phyloP scores from a whole-genome alignment of 35 echinoderm and acorn worm genomes.

The Lytechinus variegatus region DNA sequence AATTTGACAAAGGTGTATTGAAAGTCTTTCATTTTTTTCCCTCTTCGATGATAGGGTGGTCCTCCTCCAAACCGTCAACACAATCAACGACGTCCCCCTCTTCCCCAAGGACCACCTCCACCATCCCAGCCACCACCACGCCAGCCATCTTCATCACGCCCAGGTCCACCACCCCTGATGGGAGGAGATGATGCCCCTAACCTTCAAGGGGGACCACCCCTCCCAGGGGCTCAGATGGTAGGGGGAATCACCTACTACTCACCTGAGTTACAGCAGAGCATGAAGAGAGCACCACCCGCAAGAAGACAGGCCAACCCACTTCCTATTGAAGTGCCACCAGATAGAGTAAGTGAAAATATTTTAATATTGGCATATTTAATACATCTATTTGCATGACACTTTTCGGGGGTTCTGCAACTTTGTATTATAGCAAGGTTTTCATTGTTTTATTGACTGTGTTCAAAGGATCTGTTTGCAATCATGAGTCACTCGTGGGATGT shows the following conservation, averaged over 20 bases:
- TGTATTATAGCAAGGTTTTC: too few species aligned
- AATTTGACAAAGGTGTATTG: too few species aligned
- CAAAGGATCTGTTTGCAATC: too few species aligned
- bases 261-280: slow-evolving; percentile 46
- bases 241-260: slow-evolving; percentile 48
- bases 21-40: neutral
- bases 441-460: too few species aligned
- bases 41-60: neutral
- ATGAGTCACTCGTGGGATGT: too few species aligned
- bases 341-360: neutral
- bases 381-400: neutral
- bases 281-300: neutral
- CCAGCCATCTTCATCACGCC: neutral
- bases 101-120: slow-evolving; percentile 1
- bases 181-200: neutral
- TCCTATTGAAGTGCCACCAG: slow-evolving; percentile 27
- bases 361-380: neutral
- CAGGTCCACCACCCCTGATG: neutral
- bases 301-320: slow-evolving; percentile 39
- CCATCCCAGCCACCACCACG: neutral
- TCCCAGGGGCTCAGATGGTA: slow-evolving; percentile 21
- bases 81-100: neutral
- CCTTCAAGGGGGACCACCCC: neutral
- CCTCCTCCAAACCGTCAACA: slow-evolving; percentile 27
- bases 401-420: neutral